Conservation (phyloP, 2,113 vertebrate species). For the Bujurquina vittata region DNA sequence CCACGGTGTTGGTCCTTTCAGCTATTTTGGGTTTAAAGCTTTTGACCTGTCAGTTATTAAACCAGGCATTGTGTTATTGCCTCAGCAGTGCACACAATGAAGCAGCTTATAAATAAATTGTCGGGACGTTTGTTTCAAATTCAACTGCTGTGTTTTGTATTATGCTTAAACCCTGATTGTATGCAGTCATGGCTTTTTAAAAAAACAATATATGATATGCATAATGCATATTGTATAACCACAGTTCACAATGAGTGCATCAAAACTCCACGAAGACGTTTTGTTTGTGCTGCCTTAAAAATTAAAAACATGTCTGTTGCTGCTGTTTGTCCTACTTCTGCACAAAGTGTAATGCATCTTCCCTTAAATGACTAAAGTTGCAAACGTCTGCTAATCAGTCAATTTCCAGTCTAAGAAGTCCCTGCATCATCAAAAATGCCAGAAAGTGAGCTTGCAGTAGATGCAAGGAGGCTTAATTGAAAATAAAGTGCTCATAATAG, state of each 20-base stretch:
- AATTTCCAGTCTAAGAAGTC: conserved; percentile 73
- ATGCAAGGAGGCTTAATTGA: conserved; percentile 74
- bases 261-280: not conserved
- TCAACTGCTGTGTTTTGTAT: not conserved
- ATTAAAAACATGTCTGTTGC: conserved; percentile 3
- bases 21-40: too few relatives aligned
- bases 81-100: too few relatives aligned
- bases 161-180: not conserved
- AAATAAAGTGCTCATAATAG: conserved; percentile 76
- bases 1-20: too few relatives aligned
- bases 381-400: conserved; percentile 77
- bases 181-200: not conserved
- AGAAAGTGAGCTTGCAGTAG: conserved; percentile 61
- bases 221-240: not conserved
- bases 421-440: conserved; percentile 79
- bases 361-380: conserved; percentile 71
- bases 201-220: not conserved
- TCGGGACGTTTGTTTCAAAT: not conserved
- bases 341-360: conserved; percentile 26
- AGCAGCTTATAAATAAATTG: not conserved
- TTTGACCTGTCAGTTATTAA: too few relatives aligned
- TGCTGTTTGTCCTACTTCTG: not conserved
- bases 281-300: not conserved
- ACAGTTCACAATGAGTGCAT: not conserved
- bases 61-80: not conserved